These are phyloP conservation scores for Drosophila greeni DNA, from an alignment of 2,888 invertebrate genomes.

Conservation along the genomic window DNA sequence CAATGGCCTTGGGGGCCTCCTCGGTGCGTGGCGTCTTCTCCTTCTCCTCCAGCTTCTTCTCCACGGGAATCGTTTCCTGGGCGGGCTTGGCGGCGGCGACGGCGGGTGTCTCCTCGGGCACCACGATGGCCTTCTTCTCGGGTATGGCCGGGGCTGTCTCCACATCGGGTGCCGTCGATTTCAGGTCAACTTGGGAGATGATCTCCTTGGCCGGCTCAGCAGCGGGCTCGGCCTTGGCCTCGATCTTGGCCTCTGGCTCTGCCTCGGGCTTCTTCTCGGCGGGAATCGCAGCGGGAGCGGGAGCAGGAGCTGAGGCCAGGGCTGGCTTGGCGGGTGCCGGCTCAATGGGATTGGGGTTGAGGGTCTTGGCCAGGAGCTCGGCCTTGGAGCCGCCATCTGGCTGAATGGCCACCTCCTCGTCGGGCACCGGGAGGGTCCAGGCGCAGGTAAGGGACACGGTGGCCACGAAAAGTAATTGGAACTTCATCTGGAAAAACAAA, in stretches of 20 bases:
- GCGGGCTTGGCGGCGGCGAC: conserved; percentile 2
- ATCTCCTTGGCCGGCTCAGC: conserved; percentile 42
- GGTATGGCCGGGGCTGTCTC: conserved; percentile 56
- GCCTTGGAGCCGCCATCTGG: conserved; percentile 40
- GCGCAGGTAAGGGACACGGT: conserved; percentile 68
- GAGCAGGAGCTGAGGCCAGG: conserved; percentile 22
- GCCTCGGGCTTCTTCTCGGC: conserved; percentile 4
- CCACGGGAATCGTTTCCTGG: conserved; percentile 16
- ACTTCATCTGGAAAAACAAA: conserved; percentile 63
- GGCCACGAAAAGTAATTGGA: conserved; percentile 73
- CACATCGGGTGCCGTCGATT: conserved; percentile 55
- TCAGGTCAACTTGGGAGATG: conserved; percentile 37
- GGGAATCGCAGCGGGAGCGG: conserved; percentile 23
- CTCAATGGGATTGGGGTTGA: conserved; percentile 41
- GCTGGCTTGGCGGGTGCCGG: conserved; percentile 44
- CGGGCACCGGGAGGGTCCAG: conserved; percentile 74
- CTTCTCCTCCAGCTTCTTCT: conserved; percentile 38
- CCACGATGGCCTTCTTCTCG: conserved; percentile 40
- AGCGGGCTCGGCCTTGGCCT: conserved; percentile 14
- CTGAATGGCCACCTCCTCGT: conserved; percentile 72
- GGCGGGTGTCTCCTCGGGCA: conserved; percentile 5
- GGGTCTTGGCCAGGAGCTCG: conserved; percentile 37
- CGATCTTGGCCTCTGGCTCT: conserved; percentile 6
- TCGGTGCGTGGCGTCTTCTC: conserved; percentile 54
- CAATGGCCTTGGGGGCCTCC: conserved; percentile 58